A percentile compares a stretch with the other conserved stretches of the same genome.
Evolutionary conservation across 2,888 invertebrate genomes (phyloP).

Genomic region (Phyto melanocephala): DNA sequence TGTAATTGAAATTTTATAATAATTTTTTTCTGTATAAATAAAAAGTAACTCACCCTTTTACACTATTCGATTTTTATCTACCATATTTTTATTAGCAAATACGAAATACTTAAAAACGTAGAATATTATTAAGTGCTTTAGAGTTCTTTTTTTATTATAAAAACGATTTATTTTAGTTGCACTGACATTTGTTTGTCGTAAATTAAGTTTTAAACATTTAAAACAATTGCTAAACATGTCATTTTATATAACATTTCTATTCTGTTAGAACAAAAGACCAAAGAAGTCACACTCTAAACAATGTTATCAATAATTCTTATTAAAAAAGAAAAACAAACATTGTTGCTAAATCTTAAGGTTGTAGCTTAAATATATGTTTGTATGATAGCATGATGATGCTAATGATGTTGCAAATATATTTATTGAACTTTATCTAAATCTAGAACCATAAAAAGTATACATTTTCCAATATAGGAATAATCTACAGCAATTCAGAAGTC

Average conservation of each 20-base stretch:
- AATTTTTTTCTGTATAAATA: no score
- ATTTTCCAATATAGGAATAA: slow-evolving; percentile 16
- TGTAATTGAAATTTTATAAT: no score
- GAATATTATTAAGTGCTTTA: no score
- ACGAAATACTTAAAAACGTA: no score
- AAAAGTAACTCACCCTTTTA: no score
- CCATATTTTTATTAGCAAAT: no score
- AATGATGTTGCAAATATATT: slow-evolving; percentile 68
- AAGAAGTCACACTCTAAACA: background rate
- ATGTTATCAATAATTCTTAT: slow-evolving; percentile 52
- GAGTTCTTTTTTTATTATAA: no score
- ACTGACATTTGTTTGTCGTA: background rate
- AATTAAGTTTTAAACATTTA: slow-evolving; percentile 1
- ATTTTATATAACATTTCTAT: slow-evolving; percentile 49
- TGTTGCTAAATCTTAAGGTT: background rate
- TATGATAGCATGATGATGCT: slow-evolving; percentile 63
- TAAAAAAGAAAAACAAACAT: background rate
- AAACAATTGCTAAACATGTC: slow-evolving; percentile 46
- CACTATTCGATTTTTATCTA: no score
- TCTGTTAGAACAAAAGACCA: slow-evolving; percentile 41
- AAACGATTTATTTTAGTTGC: no score
- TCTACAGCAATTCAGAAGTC: slow-evolving; percentile 24
- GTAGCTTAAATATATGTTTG: background rate
- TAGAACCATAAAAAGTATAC: slow-evolving; percentile 45
- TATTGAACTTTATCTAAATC: slow-evolving; percentile 66